Conservation (phyloP, 2,797 vertebrate genomes). For the Lithobates pipiens region DNA sequence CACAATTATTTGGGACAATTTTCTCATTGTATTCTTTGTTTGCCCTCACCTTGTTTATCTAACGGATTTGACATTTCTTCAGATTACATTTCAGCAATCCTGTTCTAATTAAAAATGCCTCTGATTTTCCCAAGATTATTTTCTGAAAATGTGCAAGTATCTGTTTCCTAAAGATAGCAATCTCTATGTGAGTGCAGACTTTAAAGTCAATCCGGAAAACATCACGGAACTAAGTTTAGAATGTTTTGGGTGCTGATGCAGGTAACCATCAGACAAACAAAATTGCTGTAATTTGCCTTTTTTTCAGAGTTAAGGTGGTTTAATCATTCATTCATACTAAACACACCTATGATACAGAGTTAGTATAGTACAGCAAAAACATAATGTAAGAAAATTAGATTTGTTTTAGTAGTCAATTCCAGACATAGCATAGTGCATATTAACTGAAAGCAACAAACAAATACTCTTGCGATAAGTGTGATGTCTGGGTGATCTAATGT, state of each 20-base stretch:
- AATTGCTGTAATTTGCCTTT: neutral
- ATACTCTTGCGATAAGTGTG: too few species aligned
- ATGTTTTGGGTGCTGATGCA: neutral
- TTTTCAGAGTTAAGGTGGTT: too few species aligned
- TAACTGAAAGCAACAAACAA: too few species aligned
- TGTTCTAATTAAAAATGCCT: slow-evolving; percentile 85
- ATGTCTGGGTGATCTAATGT: too few species aligned
- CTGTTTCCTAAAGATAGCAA: slow-evolving; percentile 75
- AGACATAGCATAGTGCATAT: too few species aligned
- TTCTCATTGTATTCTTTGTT: slow-evolving; percentile 71
- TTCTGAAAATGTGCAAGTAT: slow-evolving; percentile 69
- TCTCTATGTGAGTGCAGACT: slow-evolving; percentile 65
- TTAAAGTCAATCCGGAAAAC: neutral
- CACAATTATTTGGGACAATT: slow-evolving; percentile 68
- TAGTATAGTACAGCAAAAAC: too few species aligned
- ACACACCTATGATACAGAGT: too few species aligned
- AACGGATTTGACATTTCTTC: slow-evolving; percentile 73
- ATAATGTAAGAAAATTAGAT: too few species aligned
- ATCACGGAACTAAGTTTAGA: neutral
- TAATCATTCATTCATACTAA: too few species aligned
- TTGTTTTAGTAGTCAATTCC: too few species aligned
- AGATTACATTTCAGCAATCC: slow-evolving; percentile 76
- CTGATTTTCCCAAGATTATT: slow-evolving; percentile 78
- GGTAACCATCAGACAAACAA: neutral
- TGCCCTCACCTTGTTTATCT: slow-evolving; percentile 65